Evolutionary conservation across 2,797 vertebrate genomes (phyloP).

Genomic region (Simalia tracyae): DNA sequence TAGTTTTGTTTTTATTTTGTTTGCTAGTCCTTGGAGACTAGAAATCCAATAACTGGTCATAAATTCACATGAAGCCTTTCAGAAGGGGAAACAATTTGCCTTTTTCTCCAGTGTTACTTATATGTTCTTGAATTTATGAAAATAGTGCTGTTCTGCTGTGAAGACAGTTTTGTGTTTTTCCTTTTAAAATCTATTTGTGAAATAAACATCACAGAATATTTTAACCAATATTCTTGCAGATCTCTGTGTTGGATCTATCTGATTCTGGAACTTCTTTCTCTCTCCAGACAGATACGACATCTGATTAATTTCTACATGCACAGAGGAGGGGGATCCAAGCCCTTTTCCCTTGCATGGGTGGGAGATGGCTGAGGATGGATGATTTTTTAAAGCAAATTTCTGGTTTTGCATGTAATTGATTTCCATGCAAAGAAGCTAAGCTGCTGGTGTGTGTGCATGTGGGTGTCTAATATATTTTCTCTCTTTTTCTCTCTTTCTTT

Average conservation of each 20-base stretch:
- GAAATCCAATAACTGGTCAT: slow-evolving; percentile 52
- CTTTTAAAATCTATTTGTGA: slow-evolving; percentile 60
- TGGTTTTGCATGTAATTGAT: slow-evolving; percentile 87
- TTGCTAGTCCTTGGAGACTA: slow-evolving; percentile 49
- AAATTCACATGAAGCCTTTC: slow-evolving; percentile 62
- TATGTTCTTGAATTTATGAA: slow-evolving; percentile 79
- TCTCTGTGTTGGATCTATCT: slow-evolving; percentile 75
- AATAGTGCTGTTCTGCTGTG: slow-evolving; percentile 50
- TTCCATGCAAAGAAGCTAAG: slow-evolving; percentile 85
- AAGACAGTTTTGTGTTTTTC: slow-evolving; percentile 38
- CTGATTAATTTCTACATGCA: slow-evolving; percentile 82
- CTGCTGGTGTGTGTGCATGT: slow-evolving; percentile 65
- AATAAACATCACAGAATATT: slow-evolving; percentile 68
- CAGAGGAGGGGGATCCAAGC: slow-evolving; percentile 70
- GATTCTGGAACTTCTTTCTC: slow-evolving; percentile 75
- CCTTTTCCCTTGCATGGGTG: slow-evolving; percentile 76
- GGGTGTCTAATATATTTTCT: slow-evolving; percentile 80
- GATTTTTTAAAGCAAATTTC: slow-evolving; percentile 59
- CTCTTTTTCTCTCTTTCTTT: slow-evolving; percentile 56
- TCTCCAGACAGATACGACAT: slow-evolving; percentile 82
- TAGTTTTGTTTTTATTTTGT: slow-evolving; percentile 13
- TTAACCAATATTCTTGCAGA: slow-evolving; percentile 78
- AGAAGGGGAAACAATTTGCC: slow-evolving; percentile 60
- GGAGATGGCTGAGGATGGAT: slow-evolving; percentile 67
- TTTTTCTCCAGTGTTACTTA: slow-evolving; percentile 32